These are phyloP conservation scores for Nebria ingens DNA, from an alignment of 1,140 invertebrate species.

Conservation along the genomic window DNA sequence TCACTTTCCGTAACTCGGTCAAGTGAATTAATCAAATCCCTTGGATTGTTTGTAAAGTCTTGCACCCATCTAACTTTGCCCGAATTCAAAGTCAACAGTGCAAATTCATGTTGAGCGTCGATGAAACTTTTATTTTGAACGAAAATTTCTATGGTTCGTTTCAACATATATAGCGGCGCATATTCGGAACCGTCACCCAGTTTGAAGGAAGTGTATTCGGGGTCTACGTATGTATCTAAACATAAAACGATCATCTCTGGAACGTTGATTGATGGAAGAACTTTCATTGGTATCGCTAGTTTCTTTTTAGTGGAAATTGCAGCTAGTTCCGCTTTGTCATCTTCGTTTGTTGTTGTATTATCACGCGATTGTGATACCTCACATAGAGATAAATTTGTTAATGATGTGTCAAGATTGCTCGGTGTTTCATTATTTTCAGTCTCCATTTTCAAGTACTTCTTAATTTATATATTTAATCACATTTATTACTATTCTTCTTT, in stretches of 20 bases:
- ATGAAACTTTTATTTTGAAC: constrained; percentile 51
- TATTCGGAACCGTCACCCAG: constrained; percentile 45
- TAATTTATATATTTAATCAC: too few relatives aligned
- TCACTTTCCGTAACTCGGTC: constrained; percentile 43
- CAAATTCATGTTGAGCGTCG: constrained; percentile 54
- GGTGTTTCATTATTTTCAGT: not conserved
- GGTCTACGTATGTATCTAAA: constrained; percentile 53
- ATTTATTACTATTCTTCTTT: too few relatives aligned
- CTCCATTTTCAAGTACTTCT: too few relatives aligned
- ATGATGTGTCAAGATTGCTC: not conserved
- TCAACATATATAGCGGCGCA: constrained; percentile 49
- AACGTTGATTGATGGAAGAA: constrained; percentile 43
- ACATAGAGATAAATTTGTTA: not conserved
- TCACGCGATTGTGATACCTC: too few relatives aligned
- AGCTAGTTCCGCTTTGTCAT: too few relatives aligned
- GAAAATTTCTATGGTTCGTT: constrained; percentile 52
- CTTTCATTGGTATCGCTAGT: constrained; percentile 21
- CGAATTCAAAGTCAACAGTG: constrained; percentile 48
- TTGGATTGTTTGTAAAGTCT: constrained; percentile 51
- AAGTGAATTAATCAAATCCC: constrained; percentile 44
- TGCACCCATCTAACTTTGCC: constrained; percentile 43
- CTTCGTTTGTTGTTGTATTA: too few relatives aligned
- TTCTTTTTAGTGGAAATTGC: too few relatives aligned
- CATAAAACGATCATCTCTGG: constrained; percentile 54
- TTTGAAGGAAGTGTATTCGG: constrained; percentile 44